phyloP scores from a whole-genome alignment of 2,113 vertebrate species.

The Microtus montanus region DNA sequence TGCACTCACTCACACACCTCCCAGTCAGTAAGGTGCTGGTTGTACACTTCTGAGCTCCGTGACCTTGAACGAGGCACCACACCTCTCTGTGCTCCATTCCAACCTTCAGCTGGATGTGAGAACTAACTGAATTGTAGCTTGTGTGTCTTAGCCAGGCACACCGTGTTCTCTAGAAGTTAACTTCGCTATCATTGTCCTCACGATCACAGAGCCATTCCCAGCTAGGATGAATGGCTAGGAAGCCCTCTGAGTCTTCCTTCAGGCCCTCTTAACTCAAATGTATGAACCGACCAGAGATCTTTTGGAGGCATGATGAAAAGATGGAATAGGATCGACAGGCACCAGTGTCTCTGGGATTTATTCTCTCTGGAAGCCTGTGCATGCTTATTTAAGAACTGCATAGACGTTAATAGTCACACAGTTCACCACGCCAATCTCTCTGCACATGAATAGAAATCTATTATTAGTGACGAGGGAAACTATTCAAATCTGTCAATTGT shows the following conservation, averaged over 20 bases:
- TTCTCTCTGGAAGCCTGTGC: not conserved
- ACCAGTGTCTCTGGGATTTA: not conserved
- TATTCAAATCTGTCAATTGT: not conserved
- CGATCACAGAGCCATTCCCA: not conserved
- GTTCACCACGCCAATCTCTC: not conserved
- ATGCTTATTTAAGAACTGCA: not conserved
- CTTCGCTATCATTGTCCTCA: not conserved
- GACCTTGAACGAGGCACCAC: not conserved
- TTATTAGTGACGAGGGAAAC: conserved; percentile 54
- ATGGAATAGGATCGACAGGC: not conserved
- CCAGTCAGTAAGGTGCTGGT: not conserved
- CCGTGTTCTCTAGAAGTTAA: not conserved
- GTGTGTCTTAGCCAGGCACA: not conserved
- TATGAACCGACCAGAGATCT: not conserved
- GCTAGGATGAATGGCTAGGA: not conserved
- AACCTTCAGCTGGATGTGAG: not conserved
- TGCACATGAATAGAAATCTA: not conserved
- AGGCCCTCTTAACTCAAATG: conserved; percentile 36
- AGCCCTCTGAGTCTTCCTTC: not conserved
- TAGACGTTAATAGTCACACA: not conserved
- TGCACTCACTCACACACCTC: not conserved
- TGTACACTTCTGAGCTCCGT: not conserved
- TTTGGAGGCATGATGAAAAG: not conserved
- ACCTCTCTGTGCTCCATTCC: not conserved
- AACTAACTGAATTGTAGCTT: not conserved